Evolutionary conservation across 2,888 invertebrate species (phyloP).

Genomic region (Sthenelais limicola): DNA sequence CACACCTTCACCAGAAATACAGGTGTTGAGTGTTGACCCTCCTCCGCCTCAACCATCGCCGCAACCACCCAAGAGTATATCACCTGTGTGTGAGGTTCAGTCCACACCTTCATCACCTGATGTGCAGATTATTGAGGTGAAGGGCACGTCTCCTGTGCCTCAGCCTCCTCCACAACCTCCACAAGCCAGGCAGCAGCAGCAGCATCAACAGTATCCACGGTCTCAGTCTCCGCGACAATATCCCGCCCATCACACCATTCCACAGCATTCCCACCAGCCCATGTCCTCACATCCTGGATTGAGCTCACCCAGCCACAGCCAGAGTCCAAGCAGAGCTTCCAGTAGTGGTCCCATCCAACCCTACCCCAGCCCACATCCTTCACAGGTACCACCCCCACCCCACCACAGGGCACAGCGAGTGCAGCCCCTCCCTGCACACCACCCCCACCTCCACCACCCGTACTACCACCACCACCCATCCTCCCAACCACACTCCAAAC

Average conservation of each 20-base stretch:
- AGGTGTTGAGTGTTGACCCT: slow-evolving; percentile 1
- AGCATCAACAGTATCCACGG: too few relatives aligned
- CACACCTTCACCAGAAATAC: slow-evolving; percentile 26
- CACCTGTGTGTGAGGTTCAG: not conserved
- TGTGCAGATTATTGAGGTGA: slow-evolving; percentile 48
- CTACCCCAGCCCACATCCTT: slow-evolving; percentile 9
- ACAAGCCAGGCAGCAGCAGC: too few relatives aligned
- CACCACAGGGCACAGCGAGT: slow-evolving; percentile 22
- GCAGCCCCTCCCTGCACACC: slow-evolving; percentile 34
- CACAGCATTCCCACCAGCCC: slow-evolving; percentile 9
- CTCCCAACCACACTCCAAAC: slow-evolving; percentile 2
- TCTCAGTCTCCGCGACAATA: not conserved
- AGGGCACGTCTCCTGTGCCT: not conserved
- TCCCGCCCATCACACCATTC: not conserved
- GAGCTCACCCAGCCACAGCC: not conserved
- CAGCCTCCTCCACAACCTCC: not conserved
- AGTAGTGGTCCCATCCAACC: slow-evolving; percentile 8
- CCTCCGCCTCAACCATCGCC: slow-evolving; percentile 6
- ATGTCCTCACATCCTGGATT: not conserved
- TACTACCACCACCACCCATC: not conserved
- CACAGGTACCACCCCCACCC: slow-evolving; percentile 3
- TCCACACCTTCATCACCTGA: slow-evolving; percentile 42
- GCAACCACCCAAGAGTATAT: slow-evolving; percentile 24
- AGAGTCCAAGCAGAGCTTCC: not conserved
- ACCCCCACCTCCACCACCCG: not conserved